phyloP scores from a whole-genome alignment of 1,140 invertebrate genomes.

The Drosophila tropicalis region DNA sequence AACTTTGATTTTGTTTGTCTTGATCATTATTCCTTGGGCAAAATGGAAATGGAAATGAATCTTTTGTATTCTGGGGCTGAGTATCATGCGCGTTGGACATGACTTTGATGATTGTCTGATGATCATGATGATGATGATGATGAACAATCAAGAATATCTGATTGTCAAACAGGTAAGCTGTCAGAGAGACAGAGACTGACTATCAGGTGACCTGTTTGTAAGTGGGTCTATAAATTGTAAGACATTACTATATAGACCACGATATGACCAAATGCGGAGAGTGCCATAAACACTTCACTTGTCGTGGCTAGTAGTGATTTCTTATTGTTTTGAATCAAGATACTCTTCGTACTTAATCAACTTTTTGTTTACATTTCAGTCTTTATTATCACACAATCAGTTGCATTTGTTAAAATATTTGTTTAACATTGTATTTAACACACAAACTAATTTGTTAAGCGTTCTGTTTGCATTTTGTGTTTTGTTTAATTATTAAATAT shows the following conservation, averaged over 20 bases:
- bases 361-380: not conserved
- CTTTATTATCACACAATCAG: constrained; percentile 4
- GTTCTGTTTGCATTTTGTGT: not conserved
- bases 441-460: not conserved
- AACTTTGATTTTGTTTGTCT: not conserved
- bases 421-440: not conserved
- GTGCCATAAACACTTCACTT: not conserved
- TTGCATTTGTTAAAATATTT: constrained; percentile 7
- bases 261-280: not conserved
- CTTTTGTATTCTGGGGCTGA: not conserved
- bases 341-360: not conserved
- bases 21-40: not conserved
- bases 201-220: constrained; percentile 40
- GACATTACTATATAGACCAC: not conserved
- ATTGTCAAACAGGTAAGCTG: constrained; percentile 23
- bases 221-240: constrained; percentile 26
- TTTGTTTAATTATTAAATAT: not conserved
- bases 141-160: constrained; percentile 28
- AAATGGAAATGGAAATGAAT: not conserved
- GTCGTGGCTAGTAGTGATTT: not conserved
- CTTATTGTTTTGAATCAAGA: not conserved
- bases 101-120: constrained; percentile 15
- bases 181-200: constrained; percentile 16
- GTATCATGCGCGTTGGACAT: constrained; percentile 27
- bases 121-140: constrained; percentile 17